phyloP scores from a whole-genome alignment of 2,888 invertebrate genomes.

The Cosmorhoe ocellata region DNA sequence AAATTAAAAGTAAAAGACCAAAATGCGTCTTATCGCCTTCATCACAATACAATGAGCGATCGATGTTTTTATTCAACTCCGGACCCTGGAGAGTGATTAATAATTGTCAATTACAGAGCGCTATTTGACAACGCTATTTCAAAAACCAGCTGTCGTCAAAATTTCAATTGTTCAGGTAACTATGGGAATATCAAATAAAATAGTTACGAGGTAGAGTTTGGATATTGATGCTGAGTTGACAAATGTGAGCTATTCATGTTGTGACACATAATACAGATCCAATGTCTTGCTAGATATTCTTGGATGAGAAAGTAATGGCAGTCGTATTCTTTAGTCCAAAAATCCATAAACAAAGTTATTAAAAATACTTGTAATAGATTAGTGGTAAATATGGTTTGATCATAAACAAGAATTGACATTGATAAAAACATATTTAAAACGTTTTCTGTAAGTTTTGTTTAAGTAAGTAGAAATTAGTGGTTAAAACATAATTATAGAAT shows the following conservation, averaged over 20 bases:
- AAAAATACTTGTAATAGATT: too few relatives aligned
- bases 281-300: not conserved
- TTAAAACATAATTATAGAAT: too few relatives aligned
- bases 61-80: constrained; percentile 26
- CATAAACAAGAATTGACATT: too few relatives aligned
- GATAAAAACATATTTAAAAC: too few relatives aligned
- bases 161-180: constrained; percentile 23
- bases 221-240: constrained; percentile 9
- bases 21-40: constrained; percentile 29
- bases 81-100: constrained; percentile 34
- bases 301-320: not conserved
- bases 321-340: too few relatives aligned
- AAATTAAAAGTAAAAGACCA: too few relatives aligned
- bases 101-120: constrained; percentile 32
- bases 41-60: constrained; percentile 25
- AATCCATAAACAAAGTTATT: too few relatives aligned
- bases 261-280: constrained; percentile 1
- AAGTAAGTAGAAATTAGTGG: too few relatives aligned
- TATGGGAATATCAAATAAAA: constrained; percentile 14
- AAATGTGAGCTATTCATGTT: constrained; percentile 8
- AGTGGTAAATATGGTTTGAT: too few relatives aligned
- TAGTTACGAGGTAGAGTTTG: not conserved
- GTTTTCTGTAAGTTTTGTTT: too few relatives aligned
- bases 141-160: constrained; percentile 28
- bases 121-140: constrained; percentile 9